Evolutionary conservation across 2,797 vertebrate genomes (phyloP).

Genomic region (Salmo trutta): DNA sequence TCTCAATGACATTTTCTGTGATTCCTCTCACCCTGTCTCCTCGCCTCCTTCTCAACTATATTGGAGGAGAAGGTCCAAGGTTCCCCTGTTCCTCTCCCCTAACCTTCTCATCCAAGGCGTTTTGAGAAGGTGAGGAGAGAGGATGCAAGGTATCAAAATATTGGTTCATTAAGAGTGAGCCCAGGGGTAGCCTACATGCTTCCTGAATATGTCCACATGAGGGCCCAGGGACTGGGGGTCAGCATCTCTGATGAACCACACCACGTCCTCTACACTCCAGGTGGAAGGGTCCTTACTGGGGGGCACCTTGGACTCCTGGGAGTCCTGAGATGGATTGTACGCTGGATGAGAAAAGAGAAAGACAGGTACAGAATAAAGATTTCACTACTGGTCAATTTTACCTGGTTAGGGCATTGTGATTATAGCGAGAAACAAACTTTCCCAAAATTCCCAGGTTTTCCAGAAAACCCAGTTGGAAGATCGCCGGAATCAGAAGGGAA

Average conservation of each 20-base stretch:
- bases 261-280: conserved; percentile 91
- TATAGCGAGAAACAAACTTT: neutral
- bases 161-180: neutral
- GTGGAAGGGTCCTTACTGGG: conserved; percentile 85
- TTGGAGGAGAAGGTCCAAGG: neutral
- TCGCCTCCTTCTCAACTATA: neutral
- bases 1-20: neutral
- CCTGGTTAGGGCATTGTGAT: neutral
- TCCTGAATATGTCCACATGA: conserved; percentile 90
- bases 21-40: neutral
- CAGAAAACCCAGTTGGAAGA: neutral
- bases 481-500: neutral
- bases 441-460: neutral
- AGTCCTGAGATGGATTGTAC: conserved; percentile 68
- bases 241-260: conserved; percentile 90
- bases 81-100: neutral
- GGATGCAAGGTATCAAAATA: neutral
- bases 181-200: conserved; percentile 79
- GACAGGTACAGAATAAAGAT: neutral
- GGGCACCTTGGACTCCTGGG: conserved; percentile 74
- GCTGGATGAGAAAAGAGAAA: conserved; percentile 22
- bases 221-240: conserved; percentile 91
- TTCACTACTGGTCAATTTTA: neutral
- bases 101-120: neutral
- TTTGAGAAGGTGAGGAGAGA: neutral